A percentile compares a stretch with the other conserved stretches of the same genome.
These are phyloP conservation scores for Bubalus kerabau DNA, from an alignment of 2,113 vertebrate genomes.

Conservation along the genomic window DNA sequence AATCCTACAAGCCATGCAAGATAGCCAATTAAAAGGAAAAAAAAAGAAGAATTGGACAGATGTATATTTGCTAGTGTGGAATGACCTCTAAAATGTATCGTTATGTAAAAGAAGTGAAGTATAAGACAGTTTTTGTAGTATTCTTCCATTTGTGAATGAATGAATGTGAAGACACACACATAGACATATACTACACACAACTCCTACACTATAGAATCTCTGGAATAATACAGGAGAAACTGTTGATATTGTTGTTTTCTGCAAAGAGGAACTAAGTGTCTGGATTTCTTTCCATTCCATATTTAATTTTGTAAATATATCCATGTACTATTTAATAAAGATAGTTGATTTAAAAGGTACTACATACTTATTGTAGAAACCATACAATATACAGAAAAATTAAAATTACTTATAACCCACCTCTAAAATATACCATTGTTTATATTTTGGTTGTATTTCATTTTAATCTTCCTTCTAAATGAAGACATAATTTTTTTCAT, in stretches of 20 bases:
- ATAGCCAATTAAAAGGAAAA: background rate
- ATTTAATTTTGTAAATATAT: background rate
- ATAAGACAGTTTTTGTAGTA: background rate
- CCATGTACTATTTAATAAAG: conserved; percentile 1
- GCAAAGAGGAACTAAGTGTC: background rate
- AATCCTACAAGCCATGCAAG: background rate
- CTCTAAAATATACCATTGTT: background rate
- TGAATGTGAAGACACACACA: background rate
- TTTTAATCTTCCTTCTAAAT: background rate
- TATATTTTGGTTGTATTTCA: background rate
- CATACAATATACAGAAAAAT: conserved; percentile 6
- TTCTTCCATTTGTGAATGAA: background rate
- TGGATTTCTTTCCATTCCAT: background rate
- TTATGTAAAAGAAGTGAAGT: background rate
- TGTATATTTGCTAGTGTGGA: background rate
- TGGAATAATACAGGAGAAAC: background rate
- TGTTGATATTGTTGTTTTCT: background rate
- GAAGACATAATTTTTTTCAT: background rate
- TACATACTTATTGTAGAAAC: background rate
- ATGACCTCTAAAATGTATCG: background rate
- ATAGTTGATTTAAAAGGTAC: background rate
- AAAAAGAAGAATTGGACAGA: background rate
- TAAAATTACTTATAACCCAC: background rate
- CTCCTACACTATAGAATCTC: background rate
- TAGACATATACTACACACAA: background rate